phyloP scores from a whole-genome alignment of 2,113 vertebrate species.

The Lucifuga dentata region DNA sequence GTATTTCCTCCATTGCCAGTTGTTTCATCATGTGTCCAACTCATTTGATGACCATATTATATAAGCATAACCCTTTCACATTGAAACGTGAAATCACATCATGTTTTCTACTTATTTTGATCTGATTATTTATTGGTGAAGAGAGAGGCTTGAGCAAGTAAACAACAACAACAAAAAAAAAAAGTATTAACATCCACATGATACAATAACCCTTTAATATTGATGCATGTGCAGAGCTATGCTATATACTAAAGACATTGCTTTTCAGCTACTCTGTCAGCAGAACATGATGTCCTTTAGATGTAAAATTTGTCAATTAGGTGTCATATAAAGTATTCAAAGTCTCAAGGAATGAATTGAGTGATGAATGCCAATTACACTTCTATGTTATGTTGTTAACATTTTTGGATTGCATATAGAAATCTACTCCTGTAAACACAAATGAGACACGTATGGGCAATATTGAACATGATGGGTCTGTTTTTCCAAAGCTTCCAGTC shows the following conservation, averaged over 20 bases:
- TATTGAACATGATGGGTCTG: slow-evolving; percentile 17
- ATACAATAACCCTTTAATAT: slow-evolving; percentile 56
- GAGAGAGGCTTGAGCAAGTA: slow-evolving; percentile 40
- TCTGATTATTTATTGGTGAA: slow-evolving; percentile 68
- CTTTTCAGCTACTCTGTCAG: slow-evolving; percentile 11
- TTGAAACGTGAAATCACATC: slow-evolving; percentile 26
- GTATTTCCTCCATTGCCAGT: neutral
- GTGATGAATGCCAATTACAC: too few relatives aligned
- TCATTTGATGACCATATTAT: slow-evolving; percentile 27
- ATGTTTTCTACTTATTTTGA: slow-evolving; percentile 30
- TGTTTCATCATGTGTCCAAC: slow-evolving; percentile 20
- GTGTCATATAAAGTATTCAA: neutral
- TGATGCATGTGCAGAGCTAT: slow-evolving; percentile 11
- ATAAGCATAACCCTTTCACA: slow-evolving; percentile 39
- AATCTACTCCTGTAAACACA: slow-evolving; percentile 1
- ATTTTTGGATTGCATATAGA: neutral
- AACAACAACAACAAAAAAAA: too few relatives aligned
- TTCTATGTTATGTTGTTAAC: neutral
- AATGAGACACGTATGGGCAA: neutral
- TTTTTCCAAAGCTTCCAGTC: slow-evolving; percentile 26
- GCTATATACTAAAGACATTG: slow-evolving; percentile 20
- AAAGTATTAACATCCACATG: slow-evolving; percentile 58
- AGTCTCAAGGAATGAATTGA: neutral
- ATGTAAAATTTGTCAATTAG: neutral
- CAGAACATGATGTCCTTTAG: neutral